Percentiles rank a stretch among this genome's conserved stretches.
Conservation (phyloP, 30 jellyfish, hydroid and myxozoan species). For the Hydractinia echinata region DNA sequence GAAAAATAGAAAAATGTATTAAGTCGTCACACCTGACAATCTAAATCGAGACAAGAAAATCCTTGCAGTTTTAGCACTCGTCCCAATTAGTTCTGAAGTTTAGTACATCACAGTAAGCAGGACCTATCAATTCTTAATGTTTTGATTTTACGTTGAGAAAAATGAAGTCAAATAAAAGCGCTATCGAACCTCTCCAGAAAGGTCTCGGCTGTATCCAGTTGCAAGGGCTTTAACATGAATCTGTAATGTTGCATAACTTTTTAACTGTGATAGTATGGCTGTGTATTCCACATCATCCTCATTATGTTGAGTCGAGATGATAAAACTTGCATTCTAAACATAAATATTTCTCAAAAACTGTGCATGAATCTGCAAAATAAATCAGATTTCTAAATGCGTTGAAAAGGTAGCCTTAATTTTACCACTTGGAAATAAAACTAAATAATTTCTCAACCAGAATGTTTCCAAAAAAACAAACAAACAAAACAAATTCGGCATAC, state of each 20-base stretch:
- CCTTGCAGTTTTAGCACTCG: neutral
- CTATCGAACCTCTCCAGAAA: conserved; percentile 29
- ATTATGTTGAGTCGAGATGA: neutral
- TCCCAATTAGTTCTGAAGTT: neutral
- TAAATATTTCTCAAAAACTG: neutral
- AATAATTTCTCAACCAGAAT: no score
- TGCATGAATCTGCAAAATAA: no score
- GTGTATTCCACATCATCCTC: neutral
- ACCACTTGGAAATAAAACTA: no score
- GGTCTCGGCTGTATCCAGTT: conserved; percentile 39
- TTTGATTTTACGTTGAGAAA: neutral
- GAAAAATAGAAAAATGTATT: no score
- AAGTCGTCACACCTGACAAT: neutral
- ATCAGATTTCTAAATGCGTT: no score
- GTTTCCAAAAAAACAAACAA: neutral
- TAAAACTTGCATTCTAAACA: neutral
- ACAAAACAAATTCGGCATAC: neutral
- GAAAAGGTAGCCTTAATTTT: no score
- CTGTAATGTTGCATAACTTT: conserved; percentile 20
- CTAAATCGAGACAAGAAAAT: neutral
- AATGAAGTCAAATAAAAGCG: neutral
- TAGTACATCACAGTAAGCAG: neutral
- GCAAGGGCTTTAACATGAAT: conserved; percentile 23
- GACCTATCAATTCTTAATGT: neutral
- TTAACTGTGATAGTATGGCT: neutral